phyloP scores from a whole-genome alignment of 1,140 invertebrate genomes.

The Nylanderia fulva region DNA sequence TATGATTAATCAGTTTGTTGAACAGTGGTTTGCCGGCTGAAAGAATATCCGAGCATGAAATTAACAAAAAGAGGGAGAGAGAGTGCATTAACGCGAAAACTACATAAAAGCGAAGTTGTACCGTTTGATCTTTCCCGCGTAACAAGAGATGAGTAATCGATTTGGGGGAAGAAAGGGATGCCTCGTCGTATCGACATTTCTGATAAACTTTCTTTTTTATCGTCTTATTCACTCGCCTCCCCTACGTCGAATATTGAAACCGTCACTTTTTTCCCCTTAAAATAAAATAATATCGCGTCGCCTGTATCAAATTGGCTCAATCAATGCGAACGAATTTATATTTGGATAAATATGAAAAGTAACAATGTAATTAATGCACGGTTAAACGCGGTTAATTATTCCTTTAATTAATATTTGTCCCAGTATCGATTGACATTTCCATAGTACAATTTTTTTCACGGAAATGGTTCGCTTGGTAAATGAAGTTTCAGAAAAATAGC shows the following conservation, averaged over 20 bases:
- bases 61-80: neutral
- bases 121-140: conserved; percentile 18
- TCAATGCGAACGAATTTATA: neutral
- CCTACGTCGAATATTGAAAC: conserved; percentile 20
- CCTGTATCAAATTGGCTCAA: neutral
- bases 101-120: conserved; percentile 37
- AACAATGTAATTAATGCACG: no score
- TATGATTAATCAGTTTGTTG: conserved; percentile 34
- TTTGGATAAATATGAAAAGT: neutral
- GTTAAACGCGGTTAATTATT: no score
- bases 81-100: neutral
- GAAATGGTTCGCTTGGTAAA: neutral
- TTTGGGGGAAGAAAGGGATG: no score
- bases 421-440: neutral
- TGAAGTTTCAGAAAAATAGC: neutral
- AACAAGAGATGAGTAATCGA: conserved; percentile 45
- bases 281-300: conserved; percentile 3
- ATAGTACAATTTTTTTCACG: neutral
- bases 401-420: neutral
- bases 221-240: neutral
- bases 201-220: conserved; percentile 42
- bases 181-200: conserved; percentile 28
- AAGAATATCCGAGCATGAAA: neutral
- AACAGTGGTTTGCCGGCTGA: neutral
- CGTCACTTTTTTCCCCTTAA: conserved; percentile 4